phyloP scores from a whole-genome alignment of 37 sponge, comb jelly and placozoan species.

The Geodia barretti region DNA sequence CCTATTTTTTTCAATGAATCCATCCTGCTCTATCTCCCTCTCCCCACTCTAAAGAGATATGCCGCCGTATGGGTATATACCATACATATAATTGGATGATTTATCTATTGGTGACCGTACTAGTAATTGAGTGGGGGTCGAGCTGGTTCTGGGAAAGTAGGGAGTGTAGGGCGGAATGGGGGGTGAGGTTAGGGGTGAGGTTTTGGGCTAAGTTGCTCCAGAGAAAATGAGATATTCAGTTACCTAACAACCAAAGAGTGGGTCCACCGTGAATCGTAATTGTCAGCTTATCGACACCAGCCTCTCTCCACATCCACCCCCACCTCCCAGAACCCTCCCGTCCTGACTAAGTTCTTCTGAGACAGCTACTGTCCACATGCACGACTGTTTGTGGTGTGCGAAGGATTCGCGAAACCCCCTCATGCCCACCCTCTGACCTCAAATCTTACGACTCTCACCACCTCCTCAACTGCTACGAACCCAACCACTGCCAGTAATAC shows the following conservation, averaged over 20 bases:
- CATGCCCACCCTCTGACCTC: background rate
- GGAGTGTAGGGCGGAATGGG: constrained; percentile 34
- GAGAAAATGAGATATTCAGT: constrained; percentile 74
- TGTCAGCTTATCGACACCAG: constrained; percentile 20
- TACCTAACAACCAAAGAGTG: constrained; percentile 77
- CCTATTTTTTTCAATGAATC: background rate
- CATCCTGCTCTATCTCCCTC: constrained; percentile 35
- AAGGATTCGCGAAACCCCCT: constrained; percentile 35
- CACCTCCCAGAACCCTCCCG: constrained; percentile 58
- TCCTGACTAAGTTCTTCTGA: constrained; percentile 53
- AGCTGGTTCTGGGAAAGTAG: constrained; percentile 17
- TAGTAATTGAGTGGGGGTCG: background rate
- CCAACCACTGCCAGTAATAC: constrained; percentile 43
- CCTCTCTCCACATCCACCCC: background rate
- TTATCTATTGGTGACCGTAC: background rate
- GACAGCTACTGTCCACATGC: constrained; percentile 45
- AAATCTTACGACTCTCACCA: constrained; percentile 35
- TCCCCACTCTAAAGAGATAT: no score
- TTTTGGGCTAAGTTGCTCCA: constrained; percentile 63
- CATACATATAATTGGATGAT: background rate
- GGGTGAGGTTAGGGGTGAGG: constrained; percentile 75
- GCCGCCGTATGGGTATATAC: constrained; percentile 39
- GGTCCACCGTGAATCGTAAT: no score
- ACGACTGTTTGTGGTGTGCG: constrained; percentile 71
- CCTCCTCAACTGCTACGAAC: constrained; percentile 45